Evolutionary conservation across 2,888 invertebrate genomes (phyloP), one percentile per base, ranked within the genome.

Genomic region (Crepidodera aurea): DNA sequence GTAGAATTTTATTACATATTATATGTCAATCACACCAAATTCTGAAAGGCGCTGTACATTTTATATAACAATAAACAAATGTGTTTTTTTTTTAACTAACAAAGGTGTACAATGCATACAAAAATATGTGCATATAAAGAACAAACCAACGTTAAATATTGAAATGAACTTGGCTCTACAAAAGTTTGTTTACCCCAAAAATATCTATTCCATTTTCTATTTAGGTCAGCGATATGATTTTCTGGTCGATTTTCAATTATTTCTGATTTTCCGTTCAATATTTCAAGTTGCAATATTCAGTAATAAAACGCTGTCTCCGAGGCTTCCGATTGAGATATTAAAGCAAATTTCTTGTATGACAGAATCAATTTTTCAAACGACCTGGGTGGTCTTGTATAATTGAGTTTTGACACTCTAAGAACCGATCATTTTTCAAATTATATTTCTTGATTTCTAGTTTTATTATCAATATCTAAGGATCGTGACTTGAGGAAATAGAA

Each of bases 361-460:
- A 51, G 51, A 51, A 51, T 51, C 51, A 51, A 51, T 51, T 37
- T 51, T 51, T 51, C 51, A 51, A 51, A 32, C 37, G 51, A 16
- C 37, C 34, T 19, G 13, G 51, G 51, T 22, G 34, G 51, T 51
- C 32, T 34, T 8, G 1, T 51, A 51, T 48, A 51, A 34, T 51
- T 51, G 19, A 51, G 18, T 51, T 51, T 18, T 13, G n/a, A 37
- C 18, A 16, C 8, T 12, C n/a, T 16, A 19, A 12, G 37, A 51
- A 51, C 6, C 15, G 48, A 48, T 48, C 48, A 48, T 48, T 48
- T 27, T 48, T 48, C 48, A 48, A 34, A 34, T 29, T 34, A 34
- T 34, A 2, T 29, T 29, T 10, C 29, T 29, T 10, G 29, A 29
- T 10, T 29, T 29, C 2, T 29, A 29, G 29, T 29, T 6, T 8